A percentile compares a stretch with the other conserved stretches of the same genome.
Conservation (phyloP, 1,140 invertebrate species). For the Scaptomyza montana region DNA sequence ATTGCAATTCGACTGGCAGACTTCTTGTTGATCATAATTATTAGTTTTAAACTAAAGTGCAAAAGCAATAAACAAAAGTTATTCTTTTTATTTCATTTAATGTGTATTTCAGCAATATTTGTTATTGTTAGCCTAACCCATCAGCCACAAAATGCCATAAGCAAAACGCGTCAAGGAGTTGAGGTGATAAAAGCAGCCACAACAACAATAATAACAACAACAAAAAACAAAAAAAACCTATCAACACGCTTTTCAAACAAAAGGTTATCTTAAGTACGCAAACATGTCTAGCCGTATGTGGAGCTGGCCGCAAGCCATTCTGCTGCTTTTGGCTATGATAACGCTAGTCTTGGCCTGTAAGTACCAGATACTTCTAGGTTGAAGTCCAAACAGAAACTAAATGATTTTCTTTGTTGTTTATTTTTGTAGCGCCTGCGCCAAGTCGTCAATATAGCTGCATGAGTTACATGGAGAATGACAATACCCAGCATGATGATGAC, state of each 20-base stretch:
- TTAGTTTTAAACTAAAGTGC: conserved; percentile 34
- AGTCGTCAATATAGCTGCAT: conserved; percentile 72
- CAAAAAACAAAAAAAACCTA: background rate
- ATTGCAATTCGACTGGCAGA: conserved; percentile 4
- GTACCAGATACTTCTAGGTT: conserved; percentile 15
- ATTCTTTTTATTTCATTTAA: conserved; percentile 9
- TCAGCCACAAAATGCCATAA: conserved; percentile 61
- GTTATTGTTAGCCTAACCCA: background rate
- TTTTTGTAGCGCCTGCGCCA: conserved; percentile 48
- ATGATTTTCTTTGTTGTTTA: background rate
- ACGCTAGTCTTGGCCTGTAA: conserved; percentile 46
- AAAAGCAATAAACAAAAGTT: conserved; percentile 16
- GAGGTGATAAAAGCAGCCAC: conserved; percentile 32
- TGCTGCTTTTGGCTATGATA: conserved; percentile 48
- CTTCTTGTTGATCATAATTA: conserved; percentile 5
- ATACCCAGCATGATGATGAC: conserved; percentile 67
- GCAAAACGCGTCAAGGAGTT: conserved; percentile 16
- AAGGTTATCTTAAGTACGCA: conserved; percentile 14
- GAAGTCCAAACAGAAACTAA: background rate
- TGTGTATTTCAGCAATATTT: conserved; percentile 27
- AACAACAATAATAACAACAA: conserved; percentile 11
- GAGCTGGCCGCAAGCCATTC: conserved; percentile 9
- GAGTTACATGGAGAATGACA: conserved; percentile 75
- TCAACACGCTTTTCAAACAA: conserved; percentile 2
- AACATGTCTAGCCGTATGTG: conserved; percentile 50